Percentiles rank a stretch among this genome's conserved stretches.
phyloP scores from a whole-genome alignment of 1,140 invertebrate genomes.

The Sycobia sp. region DNA sequence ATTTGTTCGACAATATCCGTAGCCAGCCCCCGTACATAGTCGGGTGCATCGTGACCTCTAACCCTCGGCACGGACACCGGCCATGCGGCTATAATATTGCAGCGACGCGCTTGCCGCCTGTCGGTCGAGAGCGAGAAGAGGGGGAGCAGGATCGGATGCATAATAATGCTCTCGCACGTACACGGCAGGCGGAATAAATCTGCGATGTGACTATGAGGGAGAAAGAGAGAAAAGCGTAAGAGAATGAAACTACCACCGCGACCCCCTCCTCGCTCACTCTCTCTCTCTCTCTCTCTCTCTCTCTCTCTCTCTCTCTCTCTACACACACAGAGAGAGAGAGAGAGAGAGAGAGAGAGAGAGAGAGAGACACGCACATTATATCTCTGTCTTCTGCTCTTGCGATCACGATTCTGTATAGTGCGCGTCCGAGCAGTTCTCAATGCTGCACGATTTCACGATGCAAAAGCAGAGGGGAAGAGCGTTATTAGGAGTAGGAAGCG shows the following conservation, averaged over 20 bases:
- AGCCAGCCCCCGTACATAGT: no score
- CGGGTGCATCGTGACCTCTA: constrained; percentile 11
- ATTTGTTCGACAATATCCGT: constrained; percentile 24
- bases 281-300: no score
- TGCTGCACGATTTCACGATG: constrained; percentile 2
- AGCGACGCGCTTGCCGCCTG: neutral
- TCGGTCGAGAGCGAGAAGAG: neutral
- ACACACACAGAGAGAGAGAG: no score
- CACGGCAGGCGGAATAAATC: no score
- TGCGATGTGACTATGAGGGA: neutral
- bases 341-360: no score
- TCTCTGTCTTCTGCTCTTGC: neutral
- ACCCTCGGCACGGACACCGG: no score
- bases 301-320: no score
- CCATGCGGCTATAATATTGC: no score
- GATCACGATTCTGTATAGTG: neutral
- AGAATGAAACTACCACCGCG: no score
- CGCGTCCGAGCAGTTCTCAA: no score
- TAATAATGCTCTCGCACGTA: neutral
- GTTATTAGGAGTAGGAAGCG: constrained; percentile 47
- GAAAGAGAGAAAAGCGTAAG: neutral
- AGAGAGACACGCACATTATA: no score
- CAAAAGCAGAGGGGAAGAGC: neutral
- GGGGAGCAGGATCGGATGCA: neutral
- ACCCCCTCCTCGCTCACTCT: no score